A percentile compares a stretch with the other conserved stretches of the same genome.
Conservation (phyloP, 2,113 vertebrate genomes). For the Lampris megalopsis region DNA sequence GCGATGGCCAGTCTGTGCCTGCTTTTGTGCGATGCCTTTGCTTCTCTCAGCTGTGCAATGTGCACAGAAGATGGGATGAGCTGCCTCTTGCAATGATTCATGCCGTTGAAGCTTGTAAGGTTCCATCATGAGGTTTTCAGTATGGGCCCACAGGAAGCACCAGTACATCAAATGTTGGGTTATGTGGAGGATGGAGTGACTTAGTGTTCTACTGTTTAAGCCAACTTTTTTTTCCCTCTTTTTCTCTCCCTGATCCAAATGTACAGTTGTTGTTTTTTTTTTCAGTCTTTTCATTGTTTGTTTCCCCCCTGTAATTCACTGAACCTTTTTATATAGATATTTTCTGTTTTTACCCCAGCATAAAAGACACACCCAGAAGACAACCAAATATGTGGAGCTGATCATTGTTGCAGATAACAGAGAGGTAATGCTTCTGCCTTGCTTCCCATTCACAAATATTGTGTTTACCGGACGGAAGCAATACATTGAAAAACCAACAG, state of each 20-base stretch:
- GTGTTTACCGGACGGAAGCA: constrained; percentile 4
- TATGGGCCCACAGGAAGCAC: not conserved
- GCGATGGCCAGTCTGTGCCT: not conserved
- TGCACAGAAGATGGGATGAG: not conserved
- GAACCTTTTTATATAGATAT: constrained; percentile 4
- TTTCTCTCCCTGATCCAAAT: not conserved
- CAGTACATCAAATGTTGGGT: not conserved
- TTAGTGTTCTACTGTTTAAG: constrained; percentile 1
- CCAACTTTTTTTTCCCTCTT: not conserved
- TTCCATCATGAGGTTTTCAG: constrained; percentile 11
- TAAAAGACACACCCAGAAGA: constrained; percentile 92
- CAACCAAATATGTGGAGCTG: constrained; percentile 95
- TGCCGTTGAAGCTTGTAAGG: not conserved
- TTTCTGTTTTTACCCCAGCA: constrained; percentile 78
- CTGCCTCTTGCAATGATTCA: constrained; percentile 11
- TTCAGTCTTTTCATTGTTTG: not conserved
- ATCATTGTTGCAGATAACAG: constrained; percentile 98
- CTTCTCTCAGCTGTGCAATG: not conserved
- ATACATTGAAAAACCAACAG: constrained; percentile 10
- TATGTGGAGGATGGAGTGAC: not conserved
- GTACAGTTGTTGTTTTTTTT: not conserved
- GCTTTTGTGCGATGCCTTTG: not conserved
- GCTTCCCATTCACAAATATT: constrained; percentile 11
- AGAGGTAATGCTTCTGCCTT: constrained; percentile 85
- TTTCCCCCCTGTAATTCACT: constrained; percentile 25